Evolutionary conservation across 2,113 vertebrate genomes (phyloP), one percentile per base, ranked within the genome.

Genomic region (Embiotoca jacksoni): DNA sequence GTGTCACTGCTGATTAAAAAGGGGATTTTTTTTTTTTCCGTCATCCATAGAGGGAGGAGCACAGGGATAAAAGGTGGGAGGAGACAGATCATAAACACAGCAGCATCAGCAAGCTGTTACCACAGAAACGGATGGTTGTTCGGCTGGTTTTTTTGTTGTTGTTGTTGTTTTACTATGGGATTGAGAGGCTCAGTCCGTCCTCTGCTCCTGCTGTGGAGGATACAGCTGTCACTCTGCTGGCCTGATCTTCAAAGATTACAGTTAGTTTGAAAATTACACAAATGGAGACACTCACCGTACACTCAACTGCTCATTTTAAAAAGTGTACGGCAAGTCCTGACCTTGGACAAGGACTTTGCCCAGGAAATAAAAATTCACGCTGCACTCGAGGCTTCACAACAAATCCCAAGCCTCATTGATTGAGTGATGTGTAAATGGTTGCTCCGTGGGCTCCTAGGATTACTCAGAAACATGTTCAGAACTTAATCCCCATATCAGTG

Each of bases 1-100:
- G 81, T 82, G 87, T 86, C 78, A 78, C 85, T 72, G 73, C 90
- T 94, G 92, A 94, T 94, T 94, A 93, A 92, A 93, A 93, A 90
- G 86, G 80, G 90, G 90, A 89, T 87, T 90, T 92, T 90, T 80
- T 71, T 72, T 64, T 23, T 23, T 23, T 23, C 1, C 23, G 89
- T 84, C 72, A 78, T 87, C 75, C 53, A 50, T 16, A 49, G 72
- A 73, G 70, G 86, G 87, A 65, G 84, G 91, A 87, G 86, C 62
- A 2, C 69, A 14, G 23, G 49, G 80, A 85, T 85, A 87, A 92
- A 83, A 72, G 83, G 73, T 85, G 84, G 79, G 85, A 69, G 83
- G 82, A 86, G 86, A 78, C 75, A 0, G 68, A 88, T 86, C 73
- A 86, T 89, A 92, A 91, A 87, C 87, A 87, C 78, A 70, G 80